A percentile compares a stretch with the other conserved stretches of the same genome.
Conservation (phyloP, 2,888 invertebrate genomes). For the Conomelus anceps region DNA sequence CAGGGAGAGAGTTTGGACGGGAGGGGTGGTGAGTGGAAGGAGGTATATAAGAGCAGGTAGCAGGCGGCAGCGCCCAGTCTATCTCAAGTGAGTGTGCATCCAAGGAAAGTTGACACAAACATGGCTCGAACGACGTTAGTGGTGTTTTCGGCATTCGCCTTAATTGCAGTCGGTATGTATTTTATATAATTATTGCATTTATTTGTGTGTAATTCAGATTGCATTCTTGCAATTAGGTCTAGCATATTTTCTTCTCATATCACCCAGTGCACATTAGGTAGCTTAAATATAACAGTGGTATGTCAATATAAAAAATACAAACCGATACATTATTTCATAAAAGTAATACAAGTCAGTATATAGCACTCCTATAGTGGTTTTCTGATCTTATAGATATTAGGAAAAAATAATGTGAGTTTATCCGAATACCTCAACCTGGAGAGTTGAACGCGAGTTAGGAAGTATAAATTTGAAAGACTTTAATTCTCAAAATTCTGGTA, state of each 20-base stretch:
- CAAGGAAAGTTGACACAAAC: not conserved
- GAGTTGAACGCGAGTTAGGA: not conserved
- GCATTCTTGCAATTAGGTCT: not conserved
- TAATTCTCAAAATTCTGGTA: not conserved
- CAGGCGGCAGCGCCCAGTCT: not conserved
- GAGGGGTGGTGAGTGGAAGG: constrained; percentile 5
- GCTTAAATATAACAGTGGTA: no score
- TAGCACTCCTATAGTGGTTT: no score
- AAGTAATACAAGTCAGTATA: no score
- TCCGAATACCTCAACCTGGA: not conserved
- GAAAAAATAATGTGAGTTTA: no score
- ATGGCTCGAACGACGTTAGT: not conserved
- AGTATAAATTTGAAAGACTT: not conserved
- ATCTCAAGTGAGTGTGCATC: constrained; percentile 3
- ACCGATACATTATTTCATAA: no score
- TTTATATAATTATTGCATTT: not conserved
- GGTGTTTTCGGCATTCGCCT: not conserved
- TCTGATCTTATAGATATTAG: no score
- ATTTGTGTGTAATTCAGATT: not conserved
- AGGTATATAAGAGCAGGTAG: not conserved
- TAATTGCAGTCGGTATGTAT: not conserved
- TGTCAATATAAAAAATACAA: no score
- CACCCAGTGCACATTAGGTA: no score
- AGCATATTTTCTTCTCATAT: no score
- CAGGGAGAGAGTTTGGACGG: not conserved